Evolutionary conservation across 2,888 invertebrate species (phyloP).

Genomic region (Oegoconia quadripuncta): DNA sequence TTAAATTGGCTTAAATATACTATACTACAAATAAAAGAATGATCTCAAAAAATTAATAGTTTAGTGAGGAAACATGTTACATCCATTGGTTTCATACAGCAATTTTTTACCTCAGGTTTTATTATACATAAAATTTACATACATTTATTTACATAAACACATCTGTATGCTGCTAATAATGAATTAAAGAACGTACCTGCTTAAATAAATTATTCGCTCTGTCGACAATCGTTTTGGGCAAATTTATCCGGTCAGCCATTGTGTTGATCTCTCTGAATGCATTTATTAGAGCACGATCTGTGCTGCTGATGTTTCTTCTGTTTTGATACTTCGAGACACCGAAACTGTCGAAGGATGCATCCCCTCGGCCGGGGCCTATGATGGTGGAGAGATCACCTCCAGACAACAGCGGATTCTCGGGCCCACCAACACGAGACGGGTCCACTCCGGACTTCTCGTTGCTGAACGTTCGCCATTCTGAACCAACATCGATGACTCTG

Average conservation of each 20-base stretch:
- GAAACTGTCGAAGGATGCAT: constrained; percentile 93
- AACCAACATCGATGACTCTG: constrained; percentile 99
- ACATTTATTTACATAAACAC: no score
- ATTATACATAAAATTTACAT: no score
- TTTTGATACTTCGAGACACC: constrained; percentile 89
- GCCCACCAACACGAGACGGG: constrained; percentile 99
- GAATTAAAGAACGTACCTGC: constrained; percentile 89
- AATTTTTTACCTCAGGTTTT: no score
- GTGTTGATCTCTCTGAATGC: constrained; percentile 98
- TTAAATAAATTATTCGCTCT: constrained; percentile 98
- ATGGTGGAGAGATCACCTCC: constrained; percentile 98
- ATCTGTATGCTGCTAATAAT: no score
- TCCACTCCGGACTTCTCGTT: constrained; percentile 98
- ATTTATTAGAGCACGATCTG: constrained; percentile 96
- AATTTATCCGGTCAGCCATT: constrained; percentile 98
- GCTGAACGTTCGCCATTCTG: constrained; percentile 99
- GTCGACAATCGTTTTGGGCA: constrained; percentile 98
- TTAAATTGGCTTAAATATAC: no score
- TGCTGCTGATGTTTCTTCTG: constrained; percentile 90
- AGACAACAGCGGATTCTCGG: constrained; percentile 97
- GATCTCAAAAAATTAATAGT: no score
- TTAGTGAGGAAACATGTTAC: no score
- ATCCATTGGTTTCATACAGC: no score
- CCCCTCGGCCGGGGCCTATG: constrained; percentile 87
- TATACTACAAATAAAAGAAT: no score